phyloP scores from a whole-genome alignment of 2,888 invertebrate genomes.

The Aphodius sticticus region DNA sequence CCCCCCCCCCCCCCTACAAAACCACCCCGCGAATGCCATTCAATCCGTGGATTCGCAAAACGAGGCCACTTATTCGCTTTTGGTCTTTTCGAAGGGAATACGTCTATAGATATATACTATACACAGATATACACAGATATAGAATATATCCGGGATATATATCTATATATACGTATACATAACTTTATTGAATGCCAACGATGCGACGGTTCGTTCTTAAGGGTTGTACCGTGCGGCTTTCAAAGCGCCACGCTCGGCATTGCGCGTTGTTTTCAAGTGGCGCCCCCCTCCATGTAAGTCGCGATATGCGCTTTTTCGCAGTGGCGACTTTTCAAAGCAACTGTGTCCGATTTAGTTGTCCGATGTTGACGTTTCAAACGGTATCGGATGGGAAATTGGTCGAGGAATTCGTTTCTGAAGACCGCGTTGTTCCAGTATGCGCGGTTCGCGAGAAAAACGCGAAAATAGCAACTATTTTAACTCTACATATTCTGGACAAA shows the following conservation, averaged over 20 bases:
- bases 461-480: too few species aligned
- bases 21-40: constrained; percentile 4
- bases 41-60: constrained; percentile 4
- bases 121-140: too few species aligned
- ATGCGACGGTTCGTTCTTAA: neutral
- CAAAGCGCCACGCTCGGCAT: neutral
- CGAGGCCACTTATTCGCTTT: constrained; percentile 4
- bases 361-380: too few species aligned
- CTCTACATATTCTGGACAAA: too few species aligned
- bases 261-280: neutral
- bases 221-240: neutral
- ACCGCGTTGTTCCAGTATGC: too few species aligned
- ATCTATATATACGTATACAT: neutral
- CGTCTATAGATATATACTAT: neutral
- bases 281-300: neutral
- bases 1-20: neutral
- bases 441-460: too few species aligned
- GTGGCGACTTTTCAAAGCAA: too few species aligned
- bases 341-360: too few species aligned
- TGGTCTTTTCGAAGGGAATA: neutral
- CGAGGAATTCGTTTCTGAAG: too few species aligned
- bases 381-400: too few species aligned
- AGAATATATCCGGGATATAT: neutral
- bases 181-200: neutral
- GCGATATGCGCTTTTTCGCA: too few species aligned